Base-by-base conservation (phyloP, 30 jellyfish, hydroid and myxozoan genomes). In the Euphysa ruthae region DNA sequence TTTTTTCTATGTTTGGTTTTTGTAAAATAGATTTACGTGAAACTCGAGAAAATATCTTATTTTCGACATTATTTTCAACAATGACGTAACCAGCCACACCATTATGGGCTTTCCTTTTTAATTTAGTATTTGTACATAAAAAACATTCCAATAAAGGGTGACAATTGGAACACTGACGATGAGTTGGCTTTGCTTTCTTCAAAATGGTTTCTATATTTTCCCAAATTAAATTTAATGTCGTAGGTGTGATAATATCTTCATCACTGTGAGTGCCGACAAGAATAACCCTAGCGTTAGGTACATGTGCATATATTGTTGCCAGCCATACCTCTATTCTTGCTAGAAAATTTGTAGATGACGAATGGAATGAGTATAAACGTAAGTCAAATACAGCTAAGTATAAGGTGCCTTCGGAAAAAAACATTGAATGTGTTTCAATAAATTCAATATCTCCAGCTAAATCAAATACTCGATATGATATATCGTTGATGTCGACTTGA, bases 361-460 rank as follows among this genome's bases (percentile, higher is more conserved):
- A 14, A 16, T 29, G 34, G 43, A 68, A 32, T 12, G 80, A 49
- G 49, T 43, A 68, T 20, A 55, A 29, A 26, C 74, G 35, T 6
- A 68, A 28, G 50, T 68, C 80, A 49, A 68, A 68, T 24, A 68
- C 80, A 3, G 80, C 80, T 31, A 68, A 32, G 32, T 21, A 68
- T 18, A 68, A 32, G 4, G 80, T 68, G 22, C 72, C 80, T 68
- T 68, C 80, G 19, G 80, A 68, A 8, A 68, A n/a, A 58, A 68
- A 68, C 80, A 68, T 68, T 5, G 75, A 20, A 68, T 68, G 80
- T 13, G 80, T 68, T 50, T 68, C 80, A 35, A 68, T 68, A 43
- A 43, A 68, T 30, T 68, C 80, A 18, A 68, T 68, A 52, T 68
- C 80, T 7, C 80, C 80, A 43, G 80, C 80, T 35, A 68, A 26